Conservation (phyloP, 2,113 vertebrate genomes). For the Casuarius casuarius region DNA sequence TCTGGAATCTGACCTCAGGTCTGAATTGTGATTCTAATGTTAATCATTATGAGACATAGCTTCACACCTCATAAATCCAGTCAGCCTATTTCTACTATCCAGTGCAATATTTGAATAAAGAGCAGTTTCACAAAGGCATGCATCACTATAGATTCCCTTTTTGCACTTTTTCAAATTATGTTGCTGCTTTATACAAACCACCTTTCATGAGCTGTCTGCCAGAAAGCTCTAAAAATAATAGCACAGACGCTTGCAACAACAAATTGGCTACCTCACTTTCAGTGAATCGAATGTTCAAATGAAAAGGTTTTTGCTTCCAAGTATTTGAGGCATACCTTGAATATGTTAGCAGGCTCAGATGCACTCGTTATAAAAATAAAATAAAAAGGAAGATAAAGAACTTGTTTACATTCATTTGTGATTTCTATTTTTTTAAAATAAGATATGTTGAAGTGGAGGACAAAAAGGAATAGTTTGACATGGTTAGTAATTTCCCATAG, state of each 20-base stretch:
- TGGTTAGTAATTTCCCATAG: background rate
- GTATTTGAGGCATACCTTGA: conserved; percentile 62
- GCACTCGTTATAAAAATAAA: conserved; percentile 42
- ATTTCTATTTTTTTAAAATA: conserved; percentile 42
- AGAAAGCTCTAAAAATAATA: conserved; percentile 75
- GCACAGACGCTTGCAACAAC: conserved; percentile 69
- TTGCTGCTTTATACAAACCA: conserved; percentile 68
- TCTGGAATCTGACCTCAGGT: conserved; percentile 69
- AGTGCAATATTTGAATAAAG: conserved; percentile 55
- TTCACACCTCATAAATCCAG: conserved; percentile 74
- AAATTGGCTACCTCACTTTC: conserved; percentile 68
- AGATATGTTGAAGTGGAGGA: background rate
- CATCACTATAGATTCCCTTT: conserved; percentile 64
- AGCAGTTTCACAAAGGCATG: conserved; percentile 69
- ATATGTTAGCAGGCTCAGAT: conserved; percentile 52
- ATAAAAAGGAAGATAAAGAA: conserved; percentile 47
- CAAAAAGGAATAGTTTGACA: background rate
- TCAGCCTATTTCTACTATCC: conserved; percentile 37
- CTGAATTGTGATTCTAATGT: conserved; percentile 73
- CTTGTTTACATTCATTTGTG: conserved; percentile 11
- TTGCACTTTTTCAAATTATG: conserved; percentile 57
- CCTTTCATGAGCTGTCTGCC: conserved; percentile 69
- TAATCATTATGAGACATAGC: conserved; percentile 69
- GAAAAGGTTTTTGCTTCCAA: conserved; percentile 55
- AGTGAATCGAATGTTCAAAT: conserved; percentile 58